Evolutionary conservation across 2,888 invertebrate genomes (phyloP), one percentile per base, ranked within the genome.

Genomic region (Synergus japonicus): DNA sequence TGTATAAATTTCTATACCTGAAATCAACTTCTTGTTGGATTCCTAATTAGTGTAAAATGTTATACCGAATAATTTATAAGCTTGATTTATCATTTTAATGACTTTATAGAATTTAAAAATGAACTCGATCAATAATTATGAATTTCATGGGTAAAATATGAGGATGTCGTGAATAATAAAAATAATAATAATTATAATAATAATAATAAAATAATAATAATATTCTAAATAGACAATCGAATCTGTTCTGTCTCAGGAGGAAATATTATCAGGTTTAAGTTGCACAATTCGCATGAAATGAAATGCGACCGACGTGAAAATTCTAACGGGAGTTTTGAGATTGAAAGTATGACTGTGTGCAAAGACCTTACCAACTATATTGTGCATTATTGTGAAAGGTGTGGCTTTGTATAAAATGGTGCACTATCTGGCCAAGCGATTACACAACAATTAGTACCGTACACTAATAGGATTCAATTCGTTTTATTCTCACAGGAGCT

Each of bases 381-480:
- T 49, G 54, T 73, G 73, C 73, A 73, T 73, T 73, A 83, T 84
- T 84, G 86, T 83, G 86, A 86, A 86, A 86, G 86, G 86, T 76
- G 79, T 79, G 78, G 79, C 80, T 85, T 83, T 84, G 81, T 81
- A 54, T 54, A 82, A 73, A 83, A 67, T 80, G 81, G 79, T 80
- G 76, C 79, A 78, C 84, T 65, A 81, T 76, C 82, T 78, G 81
- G 80, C 83, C 83, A 82, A 83, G 82, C 82, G 83, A 82, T 86
- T 86, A 81, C 82, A 82, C 83, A 86, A 86, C 83, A 82, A 84
- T 85, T 84, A 83, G 58, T 78, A 69, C 80, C 76, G 3, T 37
- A 69, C 73, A 73, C 37, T 73, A 54, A 73, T 54, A 73, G 29
- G 54, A 18, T 73, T 73, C 37, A 73, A 73, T 73, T 73, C 37